Base-by-base conservation (phyloP, 2,888 invertebrate genomes). In the Vanessa cardui region DNA sequence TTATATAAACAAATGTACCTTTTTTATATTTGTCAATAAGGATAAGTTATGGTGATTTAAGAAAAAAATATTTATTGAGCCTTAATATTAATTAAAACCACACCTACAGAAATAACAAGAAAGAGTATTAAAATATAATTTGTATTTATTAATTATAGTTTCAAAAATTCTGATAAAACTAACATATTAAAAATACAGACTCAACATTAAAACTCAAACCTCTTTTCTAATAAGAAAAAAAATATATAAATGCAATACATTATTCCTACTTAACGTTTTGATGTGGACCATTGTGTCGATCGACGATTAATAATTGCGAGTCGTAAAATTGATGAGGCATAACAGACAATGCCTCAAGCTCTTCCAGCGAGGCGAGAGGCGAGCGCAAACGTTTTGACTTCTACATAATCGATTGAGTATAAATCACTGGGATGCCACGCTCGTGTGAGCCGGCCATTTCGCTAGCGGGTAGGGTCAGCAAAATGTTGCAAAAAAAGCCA, bases 241-340 rank as follows among this genome's bases (percentile, higher is more conserved):
- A 39, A 2, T 39, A 7, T 7, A 33, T 9, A 8, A 2, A 1
- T 39, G 3, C 12, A 39, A 16, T 46, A 45, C 16, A 49, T 18
- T 49, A n/a, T 61, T 21, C 18, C n/a, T 16, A 12, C 33, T 33
- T 49, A 61, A 61, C 1, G 15, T 20, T 59, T 33, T 39, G 26
- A 15, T 74, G 77, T 75, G 33, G 81, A 86, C 85, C 85, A 84
- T 86, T 86, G 83, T 80, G 81, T 76, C 81, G 80, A 87, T 85
- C 81, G 73, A 76, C 73, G 77, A 88, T 88, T 88, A 87, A 39
- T 39, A 39, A 89, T 88, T 85, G 86, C 79, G 77, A 80, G 83
- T 83, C 86, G 85, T 88, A 84, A 89, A 87, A 82, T 79, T 83
- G 85, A 88, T 87, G 89, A 83, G 80, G 77, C 88, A 78, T 84